Conservation (phyloP, 2,113 vertebrate genomes). For the Bucco capensis region DNA sequence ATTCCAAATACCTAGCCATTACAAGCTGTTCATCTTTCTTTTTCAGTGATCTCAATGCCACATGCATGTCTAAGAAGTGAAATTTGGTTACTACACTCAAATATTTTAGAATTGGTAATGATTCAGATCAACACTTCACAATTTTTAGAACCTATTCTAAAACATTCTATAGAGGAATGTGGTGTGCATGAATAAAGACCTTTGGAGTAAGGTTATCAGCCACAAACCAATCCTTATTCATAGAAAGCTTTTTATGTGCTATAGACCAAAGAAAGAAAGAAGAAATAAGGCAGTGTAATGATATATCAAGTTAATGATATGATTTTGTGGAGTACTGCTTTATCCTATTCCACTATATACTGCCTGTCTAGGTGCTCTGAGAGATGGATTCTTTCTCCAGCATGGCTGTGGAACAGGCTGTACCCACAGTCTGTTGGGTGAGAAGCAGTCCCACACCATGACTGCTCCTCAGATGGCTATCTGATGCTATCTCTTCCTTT, state of each 20-base stretch:
- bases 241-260: neutral
- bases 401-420: neutral
- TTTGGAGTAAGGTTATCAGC: neutral
- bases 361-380: neutral
- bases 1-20: neutral
- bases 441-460: neutral
- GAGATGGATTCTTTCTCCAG: neutral
- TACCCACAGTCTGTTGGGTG: neutral
- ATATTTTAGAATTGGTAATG: neutral
- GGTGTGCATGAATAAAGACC: neutral
- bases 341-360: neutral
- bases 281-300: neutral
- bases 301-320: neutral
- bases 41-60: neutral
- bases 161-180: neutral
- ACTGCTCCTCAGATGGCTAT: neutral
- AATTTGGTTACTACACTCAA: constrained; percentile 6
- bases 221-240: neutral
- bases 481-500: neutral
- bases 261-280: neutral
- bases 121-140: neutral
- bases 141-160: neutral
- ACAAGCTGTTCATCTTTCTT: neutral
- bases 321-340: neutral
- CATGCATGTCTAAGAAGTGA: neutral